These are phyloP conservation scores for Caretta caretta DNA, from an alignment of 2,113 vertebrate species.

Conservation along the genomic window DNA sequence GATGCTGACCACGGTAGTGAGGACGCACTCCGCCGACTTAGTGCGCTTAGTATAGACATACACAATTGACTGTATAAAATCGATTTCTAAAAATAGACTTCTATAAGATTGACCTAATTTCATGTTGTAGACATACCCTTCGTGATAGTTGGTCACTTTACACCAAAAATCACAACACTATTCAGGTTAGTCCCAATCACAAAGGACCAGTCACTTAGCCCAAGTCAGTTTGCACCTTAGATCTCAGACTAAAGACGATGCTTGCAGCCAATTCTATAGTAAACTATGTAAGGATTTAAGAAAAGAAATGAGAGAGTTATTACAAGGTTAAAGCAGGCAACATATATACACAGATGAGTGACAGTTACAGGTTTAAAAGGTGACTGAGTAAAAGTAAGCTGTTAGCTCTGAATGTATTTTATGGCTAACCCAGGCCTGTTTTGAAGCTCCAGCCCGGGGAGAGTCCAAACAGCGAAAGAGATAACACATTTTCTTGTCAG, in stretches of 20 bases:
- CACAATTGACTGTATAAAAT: no score
- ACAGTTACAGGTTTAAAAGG: neutral
- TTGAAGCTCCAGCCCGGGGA: neutral
- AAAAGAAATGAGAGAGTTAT: neutral
- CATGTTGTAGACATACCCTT: no score
- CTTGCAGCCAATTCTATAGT: neutral
- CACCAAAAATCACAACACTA: neutral
- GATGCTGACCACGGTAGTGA: no score
- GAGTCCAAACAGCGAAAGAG: neutral
- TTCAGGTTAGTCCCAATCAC: neutral
- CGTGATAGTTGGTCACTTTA: neutral
- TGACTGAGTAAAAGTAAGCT: neutral
- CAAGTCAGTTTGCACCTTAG: neutral
- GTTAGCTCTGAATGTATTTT: neutral
- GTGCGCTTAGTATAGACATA: no score
- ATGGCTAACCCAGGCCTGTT: neutral
- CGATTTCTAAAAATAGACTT: no score
- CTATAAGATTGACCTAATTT: no score
- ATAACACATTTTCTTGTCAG: neutral
- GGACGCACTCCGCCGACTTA: no score
- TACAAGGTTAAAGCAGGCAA: neutral
- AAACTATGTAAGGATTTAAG: neutral
- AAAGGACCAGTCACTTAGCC: neutral
- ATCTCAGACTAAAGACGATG: neutral
- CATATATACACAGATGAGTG: neutral